A percentile compares a stretch with the other conserved stretches of the same genome.
phyloP scores from a whole-genome alignment of 2,797 vertebrate species.

The Gallinago solitaria region DNA sequence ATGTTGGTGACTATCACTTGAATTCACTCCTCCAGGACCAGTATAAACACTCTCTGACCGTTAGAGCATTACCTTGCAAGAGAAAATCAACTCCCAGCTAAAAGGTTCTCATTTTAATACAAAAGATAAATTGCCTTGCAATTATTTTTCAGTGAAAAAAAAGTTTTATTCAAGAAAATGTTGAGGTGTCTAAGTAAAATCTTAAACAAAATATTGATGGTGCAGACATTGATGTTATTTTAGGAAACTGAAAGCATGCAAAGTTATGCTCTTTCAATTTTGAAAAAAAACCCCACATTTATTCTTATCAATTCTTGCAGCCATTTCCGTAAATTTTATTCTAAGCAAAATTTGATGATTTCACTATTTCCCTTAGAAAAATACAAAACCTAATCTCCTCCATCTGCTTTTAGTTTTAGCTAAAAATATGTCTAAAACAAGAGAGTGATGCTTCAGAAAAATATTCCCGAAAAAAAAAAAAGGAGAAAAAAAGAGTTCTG shows the following conservation, averaged over 20 bases:
- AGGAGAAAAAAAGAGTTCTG: neutral
- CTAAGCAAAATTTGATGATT: constrained; percentile 20
- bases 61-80: neutral
- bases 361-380: constrained; percentile 16
- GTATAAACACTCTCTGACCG: neutral
- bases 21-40: neutral
- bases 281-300: neutral
- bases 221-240: neutral
- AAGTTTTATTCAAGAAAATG: neutral
- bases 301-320: neutral
- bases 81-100: neutral
- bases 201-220: neutral
- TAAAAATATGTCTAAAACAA: neutral
- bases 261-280: neutral
- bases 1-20: neutral
- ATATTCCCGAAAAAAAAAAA: neutral
- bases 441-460: constrained; percentile 18
- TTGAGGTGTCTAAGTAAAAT: neutral
- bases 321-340: neutral
- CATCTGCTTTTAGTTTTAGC: constrained; percentile 60
- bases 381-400: neutral
- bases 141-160: neutral
- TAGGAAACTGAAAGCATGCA: neutral
- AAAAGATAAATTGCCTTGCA: neutral
- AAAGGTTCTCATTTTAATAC: neutral